Evolutionary conservation across 2,113 vertebrate genomes (phyloP), one percentile per base, ranked within the genome.

Genomic region (Struthidea cinerea): DNA sequence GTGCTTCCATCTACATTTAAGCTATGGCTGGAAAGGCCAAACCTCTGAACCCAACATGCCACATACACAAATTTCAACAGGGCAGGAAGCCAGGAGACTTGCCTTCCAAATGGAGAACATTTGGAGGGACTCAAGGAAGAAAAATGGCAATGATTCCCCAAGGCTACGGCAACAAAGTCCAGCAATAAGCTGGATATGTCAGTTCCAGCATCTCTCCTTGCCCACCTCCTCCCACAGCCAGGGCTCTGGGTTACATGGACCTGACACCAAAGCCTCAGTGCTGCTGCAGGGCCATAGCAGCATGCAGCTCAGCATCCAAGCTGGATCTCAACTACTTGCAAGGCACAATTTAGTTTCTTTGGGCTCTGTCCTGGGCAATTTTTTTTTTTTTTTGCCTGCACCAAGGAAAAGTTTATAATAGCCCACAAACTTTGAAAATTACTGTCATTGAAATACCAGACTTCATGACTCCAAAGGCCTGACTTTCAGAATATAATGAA

Each of bases 131-230:
- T 85, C 44, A 13, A 42, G 39, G 24, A 82, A 41, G 39, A 68
- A 32, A 68, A 84, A 86, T 1, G 5, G 46, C 46, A 49, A 32
- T 23, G 46, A n/a, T n/a, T 28, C 6, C 24, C 16, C 16, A 24
- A 16, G 5, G 23, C 15, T 50, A 46, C 15, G 23, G 15, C 24
- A 60, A n/a, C 17, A 12, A 92, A 67, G 30, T 26, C 52, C 70
- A 71, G 18, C 0, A 8, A 59, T 0, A 2, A 85, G 21, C 52
- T 55, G 44, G 32, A 5, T 23, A 52, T 0, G 0, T 24, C 85
- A 76, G 44, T 44, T 73, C 20, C 67, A 89, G 49, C 49, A 80
- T 14, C 42, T 26, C 24, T 87, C 27, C 47, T 86, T 9, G 1
- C 20, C 57, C n/a, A 32, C 13, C 26, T 63, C 39, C 37, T 73